phyloP scores from a whole-genome alignment of 2,888 invertebrate genomes.

The Pseudococcus jackbeardsleyi region DNA sequence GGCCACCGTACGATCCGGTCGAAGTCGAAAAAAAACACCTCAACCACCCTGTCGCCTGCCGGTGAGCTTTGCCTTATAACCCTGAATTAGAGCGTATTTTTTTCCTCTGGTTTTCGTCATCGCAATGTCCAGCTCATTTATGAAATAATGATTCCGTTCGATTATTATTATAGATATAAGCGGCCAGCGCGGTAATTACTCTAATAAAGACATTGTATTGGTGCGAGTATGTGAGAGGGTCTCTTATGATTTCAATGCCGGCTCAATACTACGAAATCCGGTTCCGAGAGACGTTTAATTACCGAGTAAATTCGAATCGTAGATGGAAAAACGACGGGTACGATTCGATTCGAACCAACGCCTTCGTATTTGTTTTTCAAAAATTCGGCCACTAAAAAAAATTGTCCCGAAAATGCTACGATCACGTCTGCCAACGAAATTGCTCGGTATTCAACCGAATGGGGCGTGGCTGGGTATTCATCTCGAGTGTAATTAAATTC shows the following conservation, averaged over 20 bases:
- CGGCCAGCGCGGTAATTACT: not conserved
- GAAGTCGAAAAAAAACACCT: too few species aligned
- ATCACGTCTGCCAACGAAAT: not conserved
- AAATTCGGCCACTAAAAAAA: not conserved
- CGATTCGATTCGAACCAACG: too few species aligned
- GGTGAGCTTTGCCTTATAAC: not conserved
- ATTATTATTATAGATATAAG: not conserved
- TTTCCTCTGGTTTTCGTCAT: not conserved
- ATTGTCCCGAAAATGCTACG: not conserved
- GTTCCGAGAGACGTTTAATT: not conserved
- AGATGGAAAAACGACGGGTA: not conserved
- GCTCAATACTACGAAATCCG: not conserved
- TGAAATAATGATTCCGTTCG: not conserved
- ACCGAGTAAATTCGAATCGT: not conserved
- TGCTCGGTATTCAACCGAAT: not conserved
- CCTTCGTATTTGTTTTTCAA: not conserved
- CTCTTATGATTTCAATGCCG: not conserved
- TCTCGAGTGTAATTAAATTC: not conserved
- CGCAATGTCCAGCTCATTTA: not conserved
- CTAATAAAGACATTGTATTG: conserved; percentile 48
- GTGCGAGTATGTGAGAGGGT: not conserved
- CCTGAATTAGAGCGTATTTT: not conserved
- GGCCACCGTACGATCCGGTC: not conserved
- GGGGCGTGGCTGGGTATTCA: not conserved
- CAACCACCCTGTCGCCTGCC: not conserved